Percentiles rank a stretch among this genome's conserved stretches.
These are phyloP conservation scores for Neoniphon sammara DNA, from an alignment of 2,797 vertebrate species.

Conservation along the genomic window DNA sequence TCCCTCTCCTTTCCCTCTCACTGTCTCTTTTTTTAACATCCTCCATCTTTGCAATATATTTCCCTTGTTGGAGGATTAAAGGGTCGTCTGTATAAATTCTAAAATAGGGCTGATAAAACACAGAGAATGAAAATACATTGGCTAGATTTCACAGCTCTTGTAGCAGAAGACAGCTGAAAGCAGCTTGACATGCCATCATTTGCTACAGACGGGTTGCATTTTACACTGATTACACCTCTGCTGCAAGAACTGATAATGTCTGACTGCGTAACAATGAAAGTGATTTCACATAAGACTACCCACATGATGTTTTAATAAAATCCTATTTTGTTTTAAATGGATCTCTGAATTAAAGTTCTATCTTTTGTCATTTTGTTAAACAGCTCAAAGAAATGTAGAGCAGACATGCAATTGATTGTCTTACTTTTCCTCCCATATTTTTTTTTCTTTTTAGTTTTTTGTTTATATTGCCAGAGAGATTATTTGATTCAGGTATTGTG, in stretches of 20 bases:
- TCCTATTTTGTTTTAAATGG: slow-evolving; percentile 18
- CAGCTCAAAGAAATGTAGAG: not conserved
- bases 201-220: slow-evolving; percentile 40
- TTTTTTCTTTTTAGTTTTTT: not conserved
- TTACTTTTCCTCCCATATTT: not conserved
- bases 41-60: slow-evolving; percentile 29
- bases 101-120: slow-evolving; percentile 41
- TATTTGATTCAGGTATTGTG: not conserved
- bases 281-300: slow-evolving; percentile 42
- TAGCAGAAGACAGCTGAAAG: slow-evolving; percentile 52
- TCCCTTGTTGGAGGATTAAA: slow-evolving; percentile 35
- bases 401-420: not conserved
- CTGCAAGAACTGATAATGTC: slow-evolving; percentile 38
- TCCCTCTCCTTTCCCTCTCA: not conserved
- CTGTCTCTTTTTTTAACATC: not conserved
- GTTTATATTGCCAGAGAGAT: not conserved
- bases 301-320: slow-evolving; percentile 38
- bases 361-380: not conserved
- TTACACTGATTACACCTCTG: slow-evolving; percentile 52
- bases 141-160: slow-evolving; percentile 63
- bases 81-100: slow-evolving; percentile 24
- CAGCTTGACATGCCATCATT: slow-evolving; percentile 50
- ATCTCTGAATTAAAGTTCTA: slow-evolving; percentile 5
- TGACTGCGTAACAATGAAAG: slow-evolving; percentile 48
- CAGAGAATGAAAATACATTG: slow-evolving; percentile 36